phyloP scores from a whole-genome alignment of 1,140 invertebrate species.

The Hyles euphorbiae region DNA sequence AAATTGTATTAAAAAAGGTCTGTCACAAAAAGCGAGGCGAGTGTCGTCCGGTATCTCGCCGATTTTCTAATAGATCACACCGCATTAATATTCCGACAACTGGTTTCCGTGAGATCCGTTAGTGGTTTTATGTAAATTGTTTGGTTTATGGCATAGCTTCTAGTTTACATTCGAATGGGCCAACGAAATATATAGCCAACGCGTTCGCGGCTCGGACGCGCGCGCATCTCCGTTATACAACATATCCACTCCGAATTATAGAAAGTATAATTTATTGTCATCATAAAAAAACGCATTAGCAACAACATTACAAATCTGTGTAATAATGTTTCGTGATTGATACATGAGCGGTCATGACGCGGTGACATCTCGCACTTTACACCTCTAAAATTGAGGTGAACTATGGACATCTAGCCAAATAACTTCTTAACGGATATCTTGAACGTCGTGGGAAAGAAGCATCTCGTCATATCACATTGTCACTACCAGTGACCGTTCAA shows the following conservation, averaged over 20 bases:
- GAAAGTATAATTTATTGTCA: constrained; percentile 40
- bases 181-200: constrained; percentile 29
- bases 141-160: constrained; percentile 60
- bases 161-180: constrained; percentile 58
- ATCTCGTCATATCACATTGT: too few relatives aligned
- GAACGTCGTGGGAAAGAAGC: background rate
- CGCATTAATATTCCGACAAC: constrained; percentile 63
- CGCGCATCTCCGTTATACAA: constrained; percentile 12
- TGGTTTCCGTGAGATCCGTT: constrained; percentile 70
- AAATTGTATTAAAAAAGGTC: constrained; percentile 62
- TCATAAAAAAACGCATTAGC: constrained; percentile 21
- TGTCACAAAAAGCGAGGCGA: constrained; percentile 42
- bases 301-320: constrained; percentile 12
- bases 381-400: too few relatives aligned
- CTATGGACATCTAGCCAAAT: too few relatives aligned
- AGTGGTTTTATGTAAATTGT: constrained; percentile 71
- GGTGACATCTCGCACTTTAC: too few relatives aligned
- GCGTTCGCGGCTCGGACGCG: background rate
- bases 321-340: constrained; percentile 7
- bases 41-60: constrained; percentile 46
- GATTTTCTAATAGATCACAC: constrained; percentile 73
- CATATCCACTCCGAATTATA: constrained; percentile 32
- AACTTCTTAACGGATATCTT: background rate
- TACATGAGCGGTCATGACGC: background rate
- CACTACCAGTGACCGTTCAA: constrained; percentile 50